These are phyloP conservation scores for Eilema sororculum DNA, from an alignment of 2,888 invertebrate genomes.

Conservation along the genomic window DNA sequence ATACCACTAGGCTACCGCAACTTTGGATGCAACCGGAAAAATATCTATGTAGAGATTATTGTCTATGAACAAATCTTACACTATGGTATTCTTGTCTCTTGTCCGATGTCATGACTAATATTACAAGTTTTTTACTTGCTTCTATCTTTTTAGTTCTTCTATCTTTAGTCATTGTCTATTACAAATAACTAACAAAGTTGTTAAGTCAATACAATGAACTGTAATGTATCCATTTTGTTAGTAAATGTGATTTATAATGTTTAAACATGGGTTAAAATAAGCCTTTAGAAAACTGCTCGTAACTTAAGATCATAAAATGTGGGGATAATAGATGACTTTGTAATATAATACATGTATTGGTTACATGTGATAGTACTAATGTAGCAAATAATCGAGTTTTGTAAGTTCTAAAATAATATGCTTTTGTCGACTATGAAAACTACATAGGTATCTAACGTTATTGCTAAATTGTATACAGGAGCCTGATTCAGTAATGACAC, in stretches of 20 bases:
- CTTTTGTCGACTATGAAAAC: neutral
- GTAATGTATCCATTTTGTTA: conserved; percentile 38
- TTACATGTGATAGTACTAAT: neutral
- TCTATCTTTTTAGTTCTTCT: neutral
- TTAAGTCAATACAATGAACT: conserved; percentile 31
- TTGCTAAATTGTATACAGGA: neutral
- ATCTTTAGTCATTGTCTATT: neutral
- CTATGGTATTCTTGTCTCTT: no score
- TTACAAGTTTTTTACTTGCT: neutral
- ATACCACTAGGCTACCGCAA: no score
- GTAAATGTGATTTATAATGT: conserved; percentile 44
- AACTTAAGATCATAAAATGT: conserved; percentile 39
- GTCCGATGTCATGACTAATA: no score
- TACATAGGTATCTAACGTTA: neutral
- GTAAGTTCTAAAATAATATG: neutral
- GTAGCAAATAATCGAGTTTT: neutral
- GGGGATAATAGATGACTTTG: conserved; percentile 21
- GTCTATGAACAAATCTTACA: no score
- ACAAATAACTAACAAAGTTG: conserved; percentile 21
- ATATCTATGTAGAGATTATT: no score
- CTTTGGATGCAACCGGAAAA: no score
- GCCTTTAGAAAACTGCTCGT: conserved; percentile 37
- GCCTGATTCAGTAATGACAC: no score
- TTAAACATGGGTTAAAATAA: conserved; percentile 44
- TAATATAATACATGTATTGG: conserved; percentile 8